These are phyloP conservation scores for Sycophila texana DNA, from an alignment of 2,888 invertebrate genomes.

Conservation along the genomic window DNA sequence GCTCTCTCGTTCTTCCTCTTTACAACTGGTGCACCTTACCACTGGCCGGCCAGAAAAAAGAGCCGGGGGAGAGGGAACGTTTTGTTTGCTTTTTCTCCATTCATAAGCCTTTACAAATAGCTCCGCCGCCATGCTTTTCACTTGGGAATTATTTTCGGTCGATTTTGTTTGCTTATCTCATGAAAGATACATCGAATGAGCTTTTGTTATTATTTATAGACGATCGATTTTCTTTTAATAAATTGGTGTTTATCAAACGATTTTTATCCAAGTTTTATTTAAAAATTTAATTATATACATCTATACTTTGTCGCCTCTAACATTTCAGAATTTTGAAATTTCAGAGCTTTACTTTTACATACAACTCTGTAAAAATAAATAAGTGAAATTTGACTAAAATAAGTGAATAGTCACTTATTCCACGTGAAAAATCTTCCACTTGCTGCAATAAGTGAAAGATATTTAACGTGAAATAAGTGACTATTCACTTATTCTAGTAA, in stretches of 20 bases:
- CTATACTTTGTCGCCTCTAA: no score
- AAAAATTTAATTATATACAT: no score
- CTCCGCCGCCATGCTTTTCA: constrained; percentile 5
- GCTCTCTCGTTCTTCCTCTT: constrained; percentile 23
- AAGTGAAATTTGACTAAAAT: no score
- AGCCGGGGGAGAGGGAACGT: neutral
- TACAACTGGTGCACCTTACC: constrained; percentile 53
- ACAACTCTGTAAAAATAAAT: no score
- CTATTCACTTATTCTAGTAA: no score
- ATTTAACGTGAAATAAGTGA: no score
- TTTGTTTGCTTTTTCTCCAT: constrained; percentile 52
- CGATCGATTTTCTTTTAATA: neutral
- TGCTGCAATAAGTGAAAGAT: no score
- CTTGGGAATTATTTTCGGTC: constrained; percentile 8
- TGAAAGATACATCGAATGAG: neutral
- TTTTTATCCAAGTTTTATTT: neutral
- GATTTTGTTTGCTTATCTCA: constrained; percentile 24
- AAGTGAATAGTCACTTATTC: no score
- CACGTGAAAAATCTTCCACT: no score
- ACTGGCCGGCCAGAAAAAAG: neutral
- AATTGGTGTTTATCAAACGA: neutral
- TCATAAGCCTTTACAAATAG: constrained; percentile 53
- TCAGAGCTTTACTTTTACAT: no score
- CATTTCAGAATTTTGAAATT: no score
- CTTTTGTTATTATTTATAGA: neutral